phyloP scores from a whole-genome alignment of 2,797 vertebrate species.

The Sylvilagus floridanus region DNA sequence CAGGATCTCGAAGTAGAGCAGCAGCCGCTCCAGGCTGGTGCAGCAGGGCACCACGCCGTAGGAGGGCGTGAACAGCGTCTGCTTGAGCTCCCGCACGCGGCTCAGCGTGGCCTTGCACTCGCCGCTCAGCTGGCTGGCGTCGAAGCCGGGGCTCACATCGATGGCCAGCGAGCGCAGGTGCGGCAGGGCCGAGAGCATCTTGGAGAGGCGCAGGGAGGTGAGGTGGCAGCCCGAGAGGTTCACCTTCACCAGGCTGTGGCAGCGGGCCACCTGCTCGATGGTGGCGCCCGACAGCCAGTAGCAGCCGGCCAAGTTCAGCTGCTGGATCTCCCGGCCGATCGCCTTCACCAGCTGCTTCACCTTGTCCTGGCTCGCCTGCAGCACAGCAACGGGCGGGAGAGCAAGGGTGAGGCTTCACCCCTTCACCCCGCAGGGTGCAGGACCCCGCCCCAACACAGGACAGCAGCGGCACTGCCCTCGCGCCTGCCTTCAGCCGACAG shows the following conservation, averaged over 20 bases:
- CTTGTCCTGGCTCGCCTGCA: constrained; percentile 92
- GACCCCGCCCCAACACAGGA: no score
- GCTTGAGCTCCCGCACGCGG: constrained; percentile 93
- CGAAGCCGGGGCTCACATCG: constrained; percentile 93
- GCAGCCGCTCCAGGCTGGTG: constrained; percentile 69
- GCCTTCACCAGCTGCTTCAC: constrained; percentile 91
- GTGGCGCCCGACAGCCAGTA: constrained; percentile 95
- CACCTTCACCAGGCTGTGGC: constrained; percentile 92
- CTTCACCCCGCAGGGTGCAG: no score
- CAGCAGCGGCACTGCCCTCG: no score
- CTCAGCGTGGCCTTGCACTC: constrained; percentile 95
- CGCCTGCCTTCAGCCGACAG: no score
- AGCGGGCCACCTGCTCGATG: constrained; percentile 91
- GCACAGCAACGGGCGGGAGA: background rate
- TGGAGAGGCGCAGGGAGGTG: constrained; percentile 94
- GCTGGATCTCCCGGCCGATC: constrained; percentile 92
- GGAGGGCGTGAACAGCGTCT: constrained; percentile 95
- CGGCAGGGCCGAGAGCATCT: constrained; percentile 92
- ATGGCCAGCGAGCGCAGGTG: constrained; percentile 93
- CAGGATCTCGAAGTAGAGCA: constrained; percentile 90
- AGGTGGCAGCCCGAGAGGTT: constrained; percentile 95
- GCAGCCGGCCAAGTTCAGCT: constrained; percentile 95
- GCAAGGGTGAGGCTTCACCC: no score
- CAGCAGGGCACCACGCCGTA: constrained; percentile 98
- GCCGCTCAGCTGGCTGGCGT: constrained; percentile 92